These are phyloP conservation scores for Pegea sp. DNA, from an alignment of 23 tunicate genomes.

Conservation along the genomic window DNA sequence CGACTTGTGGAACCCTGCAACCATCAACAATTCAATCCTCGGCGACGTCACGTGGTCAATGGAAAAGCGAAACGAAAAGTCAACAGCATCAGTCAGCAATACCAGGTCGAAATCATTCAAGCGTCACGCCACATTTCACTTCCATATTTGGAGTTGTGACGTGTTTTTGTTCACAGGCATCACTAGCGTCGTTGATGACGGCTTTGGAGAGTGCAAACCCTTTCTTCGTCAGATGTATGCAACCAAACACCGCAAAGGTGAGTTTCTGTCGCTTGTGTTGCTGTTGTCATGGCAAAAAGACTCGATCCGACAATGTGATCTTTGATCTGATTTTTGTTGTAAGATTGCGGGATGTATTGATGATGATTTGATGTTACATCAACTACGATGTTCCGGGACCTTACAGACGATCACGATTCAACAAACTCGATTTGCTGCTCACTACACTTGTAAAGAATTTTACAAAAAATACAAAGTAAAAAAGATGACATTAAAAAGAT, in stretches of 20 bases:
- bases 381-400: constrained; percentile 36
- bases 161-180: constrained; percentile 47
- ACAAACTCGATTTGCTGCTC: constrained; percentile 22
- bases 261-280: not conserved
- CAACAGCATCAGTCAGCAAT: constrained; percentile 48
- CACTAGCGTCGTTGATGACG: constrained; percentile 36
- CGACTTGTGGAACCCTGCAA: not conserved
- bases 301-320: too few species aligned
- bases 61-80: constrained; percentile 16
- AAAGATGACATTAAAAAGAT: too few species aligned
- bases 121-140: too few species aligned
- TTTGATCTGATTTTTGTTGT: not conserved
- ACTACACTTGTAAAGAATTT: constrained; percentile 10
- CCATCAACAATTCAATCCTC: not conserved
- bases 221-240: constrained; percentile 83
- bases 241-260: constrained; percentile 72
- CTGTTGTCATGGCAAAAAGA: too few species aligned
- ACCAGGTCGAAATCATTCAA: constrained; percentile 13
- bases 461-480: constrained; percentile 15
- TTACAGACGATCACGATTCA: constrained; percentile 34
- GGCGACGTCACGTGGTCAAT: not conserved
- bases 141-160: too few species aligned
- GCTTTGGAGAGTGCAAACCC: constrained; percentile 58
- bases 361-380: constrained; percentile 37
- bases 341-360: constrained; percentile 20